Percentiles rank a stretch among this genome's conserved stretches.
Conservation (phyloP, 2,797 vertebrate species). For the Antennarius maculatus region DNA sequence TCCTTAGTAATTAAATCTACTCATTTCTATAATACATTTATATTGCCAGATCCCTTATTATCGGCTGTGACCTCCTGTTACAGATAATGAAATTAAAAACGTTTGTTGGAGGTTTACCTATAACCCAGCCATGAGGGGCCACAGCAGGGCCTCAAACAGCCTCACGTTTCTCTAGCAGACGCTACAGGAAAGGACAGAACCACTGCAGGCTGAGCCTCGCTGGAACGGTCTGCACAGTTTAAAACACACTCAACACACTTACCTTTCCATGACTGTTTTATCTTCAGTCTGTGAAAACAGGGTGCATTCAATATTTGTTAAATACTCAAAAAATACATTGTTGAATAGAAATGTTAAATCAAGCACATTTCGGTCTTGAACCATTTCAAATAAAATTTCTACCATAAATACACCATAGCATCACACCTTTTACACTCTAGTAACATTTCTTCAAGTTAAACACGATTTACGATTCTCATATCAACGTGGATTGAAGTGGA, state of each 20-base stretch:
- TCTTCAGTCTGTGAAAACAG: not conserved
- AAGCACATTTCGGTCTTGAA: not conserved
- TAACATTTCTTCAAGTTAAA: fast-evolving
- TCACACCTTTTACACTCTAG: fast-evolving
- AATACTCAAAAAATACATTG: not conserved
- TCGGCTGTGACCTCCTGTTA: too few species aligned
- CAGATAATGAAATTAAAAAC: too few species aligned
- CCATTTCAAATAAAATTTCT: fast-evolving
- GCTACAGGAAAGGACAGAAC: constrained; percentile 79
- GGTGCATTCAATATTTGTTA: not conserved
- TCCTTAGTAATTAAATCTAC: too few species aligned
- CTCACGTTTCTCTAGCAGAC: constrained; percentile 84
- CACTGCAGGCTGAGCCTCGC: constrained; percentile 74
- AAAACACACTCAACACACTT: not conserved
- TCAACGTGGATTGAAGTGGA: constrained; percentile 36
- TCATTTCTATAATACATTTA: too few species aligned
- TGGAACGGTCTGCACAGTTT: constrained; percentile 62
- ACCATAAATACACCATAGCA: not conserved
- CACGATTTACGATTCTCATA: fast-evolving
- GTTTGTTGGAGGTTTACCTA: constrained; percentile 78
- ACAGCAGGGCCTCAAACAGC: constrained; percentile 86
- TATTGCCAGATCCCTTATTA: too few species aligned
- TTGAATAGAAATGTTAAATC: not conserved
- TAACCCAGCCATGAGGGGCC: constrained; percentile 73
- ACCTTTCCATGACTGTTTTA: constrained; percentile 3